These are phyloP conservation scores for Festucalex cinctus DNA, from an alignment of 2,113 vertebrate genomes.

Conservation along the genomic window DNA sequence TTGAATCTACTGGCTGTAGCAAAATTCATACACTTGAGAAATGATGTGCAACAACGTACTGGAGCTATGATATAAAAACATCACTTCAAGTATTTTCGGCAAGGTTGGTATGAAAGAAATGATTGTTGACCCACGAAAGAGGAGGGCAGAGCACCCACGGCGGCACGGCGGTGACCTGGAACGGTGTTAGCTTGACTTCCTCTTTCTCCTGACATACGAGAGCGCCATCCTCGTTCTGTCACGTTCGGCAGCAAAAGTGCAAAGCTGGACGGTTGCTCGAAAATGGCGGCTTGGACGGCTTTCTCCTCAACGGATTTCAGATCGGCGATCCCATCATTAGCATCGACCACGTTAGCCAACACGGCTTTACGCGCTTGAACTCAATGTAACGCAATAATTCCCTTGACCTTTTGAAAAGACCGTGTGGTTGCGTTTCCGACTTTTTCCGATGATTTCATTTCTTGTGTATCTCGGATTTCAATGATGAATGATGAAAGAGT, in stretches of 20 bases:
- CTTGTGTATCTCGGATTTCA: background rate
- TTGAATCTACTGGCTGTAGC: background rate
- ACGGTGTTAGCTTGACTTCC: background rate
- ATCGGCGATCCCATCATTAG: background rate
- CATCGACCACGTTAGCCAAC: background rate
- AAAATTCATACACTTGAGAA: background rate
- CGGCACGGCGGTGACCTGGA: background rate
- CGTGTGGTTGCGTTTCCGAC: background rate
- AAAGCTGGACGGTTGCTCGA: background rate
- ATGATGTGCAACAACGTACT: background rate
- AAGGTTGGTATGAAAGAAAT: background rate
- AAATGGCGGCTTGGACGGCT: background rate
- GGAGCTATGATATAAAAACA: too few species aligned
- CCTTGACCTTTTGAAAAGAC: background rate
- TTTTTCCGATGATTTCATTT: background rate
- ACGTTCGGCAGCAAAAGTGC: conserved; percentile 5
- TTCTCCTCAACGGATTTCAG: background rate
- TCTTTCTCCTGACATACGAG: background rate
- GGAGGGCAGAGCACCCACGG: background rate
- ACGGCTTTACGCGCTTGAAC: background rate
- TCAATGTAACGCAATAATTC: background rate
- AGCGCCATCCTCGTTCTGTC: background rate
- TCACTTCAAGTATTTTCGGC: background rate
- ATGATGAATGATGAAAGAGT: background rate
- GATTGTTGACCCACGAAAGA: background rate